Evolutionary conservation across 2,797 vertebrate species (phyloP), one percentile per base, ranked within the genome.

Genomic region (Taenioides sp.): DNA sequence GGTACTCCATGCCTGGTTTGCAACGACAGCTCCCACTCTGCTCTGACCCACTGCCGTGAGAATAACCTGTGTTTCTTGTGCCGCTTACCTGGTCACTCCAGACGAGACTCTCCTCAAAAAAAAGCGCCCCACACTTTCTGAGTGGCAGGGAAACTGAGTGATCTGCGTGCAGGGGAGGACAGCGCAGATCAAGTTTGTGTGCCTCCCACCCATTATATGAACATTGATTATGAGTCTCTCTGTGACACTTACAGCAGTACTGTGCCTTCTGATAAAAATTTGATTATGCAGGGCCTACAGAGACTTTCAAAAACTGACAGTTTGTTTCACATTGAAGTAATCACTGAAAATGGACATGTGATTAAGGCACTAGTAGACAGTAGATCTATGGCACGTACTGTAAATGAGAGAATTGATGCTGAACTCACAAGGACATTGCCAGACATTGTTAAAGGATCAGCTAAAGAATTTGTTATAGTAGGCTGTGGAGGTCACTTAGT

Each of bases 131-230:
- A 0, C 57, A 37, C 43, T 0, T 1, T 2, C 60, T 2, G 31
- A 11, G 0, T 73, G 72, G 43, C 74, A 84, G 76, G 71, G n/a
- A 81, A 84, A n/a, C n/a, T n/a, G n/a, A n/a, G n/a, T n/a, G n/a
- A n/a, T n/a, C n/a, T n/a, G n/a, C n/a, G n/a, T n/a, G 77, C 74
- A 77, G 67, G 23, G 5, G 20, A 27, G 66, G 40, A 12, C 61
- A 74, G 59, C 62, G 49, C 12, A 47, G 72, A 61, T 52, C 58
- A 18, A 4, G 14, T 43, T 50, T 23, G 4, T 37, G 65, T n/a
- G 28, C 70, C 69, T 68, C 57, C 23, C 43, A 22, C 34, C 59
- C 10, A 37, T 23, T 27, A 25, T 59, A 40, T 16, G 7, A 52
- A 71, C 40, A 18, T 59, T 31, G 54, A 72, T 27, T 27, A 27